These are phyloP conservation scores for Hucho hucho DNA, from an alignment of 2,113 vertebrate genomes.

Conservation along the genomic window DNA sequence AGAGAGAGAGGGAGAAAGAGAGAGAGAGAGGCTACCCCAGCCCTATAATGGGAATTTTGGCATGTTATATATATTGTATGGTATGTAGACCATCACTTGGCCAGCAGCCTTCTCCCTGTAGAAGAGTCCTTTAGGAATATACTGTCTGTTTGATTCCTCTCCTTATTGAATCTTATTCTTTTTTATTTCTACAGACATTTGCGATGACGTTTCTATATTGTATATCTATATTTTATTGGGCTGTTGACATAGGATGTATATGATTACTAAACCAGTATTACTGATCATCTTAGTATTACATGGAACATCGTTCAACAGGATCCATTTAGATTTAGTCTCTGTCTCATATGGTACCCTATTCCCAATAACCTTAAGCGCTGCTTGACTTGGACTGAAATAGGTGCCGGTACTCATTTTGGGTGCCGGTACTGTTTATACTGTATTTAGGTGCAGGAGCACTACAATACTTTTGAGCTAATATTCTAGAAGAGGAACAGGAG, in stretches of 20 bases:
- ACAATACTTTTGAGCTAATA: too few species aligned
- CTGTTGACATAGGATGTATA: background rate
- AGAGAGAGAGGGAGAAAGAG: background rate
- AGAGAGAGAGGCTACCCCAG: slow-evolving; percentile 2
- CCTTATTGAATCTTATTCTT: background rate
- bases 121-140: background rate
- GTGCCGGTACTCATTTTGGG: too few species aligned
- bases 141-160: background rate
- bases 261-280: background rate
- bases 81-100: background rate
- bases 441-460: too few species aligned
- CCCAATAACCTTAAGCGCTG: too few species aligned
- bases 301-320: background rate
- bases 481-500: too few species aligned
- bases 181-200: background rate
- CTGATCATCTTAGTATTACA: background rate
- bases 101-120: background rate
- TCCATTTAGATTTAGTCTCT: background rate
- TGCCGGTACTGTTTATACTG: too few species aligned
- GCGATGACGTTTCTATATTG: background rate
- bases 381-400: too few species aligned
- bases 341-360: too few species aligned
- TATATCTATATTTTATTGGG: background rate
- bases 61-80: background rate
- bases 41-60: background rate